These are phyloP conservation scores for Oryzias curvinotus DNA, from an alignment of 2,113 vertebrate genomes.

Conservation along the genomic window DNA sequence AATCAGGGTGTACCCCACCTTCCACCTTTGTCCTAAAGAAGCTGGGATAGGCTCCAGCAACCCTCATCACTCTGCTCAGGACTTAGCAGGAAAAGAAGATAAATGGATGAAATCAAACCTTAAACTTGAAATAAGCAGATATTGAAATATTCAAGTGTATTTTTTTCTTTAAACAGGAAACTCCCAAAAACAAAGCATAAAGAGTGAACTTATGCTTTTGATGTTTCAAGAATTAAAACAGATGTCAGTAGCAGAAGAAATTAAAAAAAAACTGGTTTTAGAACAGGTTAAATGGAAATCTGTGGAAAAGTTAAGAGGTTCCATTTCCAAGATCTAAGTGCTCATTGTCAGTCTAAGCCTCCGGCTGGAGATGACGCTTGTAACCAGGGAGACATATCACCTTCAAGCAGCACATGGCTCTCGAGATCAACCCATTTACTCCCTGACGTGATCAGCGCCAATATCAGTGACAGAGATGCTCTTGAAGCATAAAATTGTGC, in stretches of 20 bases:
- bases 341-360: slow-evolving; percentile 48
- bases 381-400: slow-evolving; percentile 74
- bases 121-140: too few species aligned
- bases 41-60: too few species aligned
- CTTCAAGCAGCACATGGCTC: slow-evolving; percentile 67
- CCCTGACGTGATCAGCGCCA: slow-evolving; percentile 55
- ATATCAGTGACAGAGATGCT: slow-evolving; percentile 44
- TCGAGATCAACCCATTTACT: slow-evolving; percentile 68
- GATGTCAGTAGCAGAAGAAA: too few species aligned
- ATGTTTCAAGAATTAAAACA: neutral
- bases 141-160: too few species aligned
- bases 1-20: too few species aligned
- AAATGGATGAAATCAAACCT: too few species aligned
- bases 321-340: slow-evolving; percentile 44
- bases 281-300: slow-evolving; percentile 26
- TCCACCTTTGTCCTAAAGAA: too few species aligned
- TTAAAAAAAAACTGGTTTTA: slow-evolving; percentile 5
- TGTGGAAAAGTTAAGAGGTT: slow-evolving; percentile 19
- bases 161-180: neutral
- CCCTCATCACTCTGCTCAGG: too few species aligned
- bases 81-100: too few species aligned
- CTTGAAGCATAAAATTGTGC: slow-evolving; percentile 27
- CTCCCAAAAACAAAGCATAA: neutral
- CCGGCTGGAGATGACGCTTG: slow-evolving; percentile 59
- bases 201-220: neutral